Evolutionary conservation across 2,113 vertebrate genomes (phyloP).

Genomic region (Heptranchias perlo): DNA sequence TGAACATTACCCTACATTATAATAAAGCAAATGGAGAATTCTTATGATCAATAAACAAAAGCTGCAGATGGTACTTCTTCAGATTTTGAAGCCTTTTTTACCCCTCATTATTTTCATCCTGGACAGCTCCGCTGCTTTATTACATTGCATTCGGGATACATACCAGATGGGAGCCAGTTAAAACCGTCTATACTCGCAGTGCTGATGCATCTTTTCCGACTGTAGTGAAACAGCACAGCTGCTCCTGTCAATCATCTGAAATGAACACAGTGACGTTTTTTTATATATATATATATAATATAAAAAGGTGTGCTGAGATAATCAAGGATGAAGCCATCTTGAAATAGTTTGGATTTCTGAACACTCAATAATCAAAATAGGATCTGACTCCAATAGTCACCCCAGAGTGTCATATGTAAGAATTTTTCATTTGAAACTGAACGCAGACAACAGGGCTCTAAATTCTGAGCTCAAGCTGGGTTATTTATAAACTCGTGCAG

Average conservation of each 20-base stretch:
- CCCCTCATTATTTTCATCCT: neutral
- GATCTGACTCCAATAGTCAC: neutral
- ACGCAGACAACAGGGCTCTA: neutral
- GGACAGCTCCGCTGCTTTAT: neutral
- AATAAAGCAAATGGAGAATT: neutral
- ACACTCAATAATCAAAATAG: neutral
- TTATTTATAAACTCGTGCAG: constrained; percentile 32
- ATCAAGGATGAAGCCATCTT: neutral
- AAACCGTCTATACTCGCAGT: neutral
- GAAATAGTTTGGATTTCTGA: neutral
- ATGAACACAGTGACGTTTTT: neutral
- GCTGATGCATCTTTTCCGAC: constrained; percentile 20
- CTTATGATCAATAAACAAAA: neutral
- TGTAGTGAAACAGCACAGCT: neutral
- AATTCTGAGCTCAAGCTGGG: neutral
- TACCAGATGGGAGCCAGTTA: neutral
- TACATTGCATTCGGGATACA: neutral
- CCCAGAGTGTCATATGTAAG: neutral
- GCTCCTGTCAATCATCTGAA: neutral
- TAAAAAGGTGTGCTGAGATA: neutral
- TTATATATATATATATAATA: no score
- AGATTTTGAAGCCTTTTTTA: neutral
- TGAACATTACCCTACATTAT: neutral
- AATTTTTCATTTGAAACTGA: neutral
- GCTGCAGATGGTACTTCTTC: neutral